A percentile compares a stretch with the other conserved stretches of the same genome.
Evolutionary conservation across 2,797 vertebrate genomes (phyloP).

Genomic region (Rachycentron canadum): DNA sequence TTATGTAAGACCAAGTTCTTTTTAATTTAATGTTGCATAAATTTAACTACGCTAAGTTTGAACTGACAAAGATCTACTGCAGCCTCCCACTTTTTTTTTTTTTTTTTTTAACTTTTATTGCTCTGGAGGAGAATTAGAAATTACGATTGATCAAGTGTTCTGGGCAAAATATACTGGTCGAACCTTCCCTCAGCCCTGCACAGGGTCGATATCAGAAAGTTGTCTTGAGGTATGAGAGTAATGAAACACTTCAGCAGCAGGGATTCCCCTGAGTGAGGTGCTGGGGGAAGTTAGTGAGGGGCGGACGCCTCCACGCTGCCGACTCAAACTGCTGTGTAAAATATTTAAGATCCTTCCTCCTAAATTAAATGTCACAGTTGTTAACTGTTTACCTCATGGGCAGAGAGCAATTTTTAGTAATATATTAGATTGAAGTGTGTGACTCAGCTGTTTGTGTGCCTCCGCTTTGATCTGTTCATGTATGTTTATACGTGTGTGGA

Average conservation of each 20-base stretch:
- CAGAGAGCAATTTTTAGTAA: conserved; percentile 13
- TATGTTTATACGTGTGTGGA: conserved; percentile 50
- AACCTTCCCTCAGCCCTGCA: background rate
- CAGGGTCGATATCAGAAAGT: conserved; percentile 18
- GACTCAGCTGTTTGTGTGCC: conserved; percentile 54
- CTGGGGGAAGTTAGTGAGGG: background rate
- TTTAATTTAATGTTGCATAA: no score
- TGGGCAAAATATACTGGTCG: background rate
- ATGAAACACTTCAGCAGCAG: conserved; percentile 30
- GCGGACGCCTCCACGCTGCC: conserved; percentile 6
- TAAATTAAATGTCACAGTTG: conserved; percentile 45
- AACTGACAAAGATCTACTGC: background rate
- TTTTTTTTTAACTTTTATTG: background rate
- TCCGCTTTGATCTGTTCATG: conserved; percentile 46
- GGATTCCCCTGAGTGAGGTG: conserved; percentile 30
- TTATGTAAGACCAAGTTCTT: background rate
- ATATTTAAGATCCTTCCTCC: conserved; percentile 36
- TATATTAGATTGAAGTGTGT: conserved; percentile 40
- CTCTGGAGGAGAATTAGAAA: background rate
- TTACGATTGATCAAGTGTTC: background rate
- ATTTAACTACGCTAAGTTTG: background rate
- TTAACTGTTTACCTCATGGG: conserved; percentile 45
- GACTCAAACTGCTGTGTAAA: conserved; percentile 32
- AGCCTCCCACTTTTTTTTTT: background rate
- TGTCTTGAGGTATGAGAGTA: conserved; percentile 20